Percentiles rank a stretch among this genome's conserved stretches.
Evolutionary conservation across 2,113 vertebrate genomes (phyloP).

Genomic region (Murina feae): DNA sequence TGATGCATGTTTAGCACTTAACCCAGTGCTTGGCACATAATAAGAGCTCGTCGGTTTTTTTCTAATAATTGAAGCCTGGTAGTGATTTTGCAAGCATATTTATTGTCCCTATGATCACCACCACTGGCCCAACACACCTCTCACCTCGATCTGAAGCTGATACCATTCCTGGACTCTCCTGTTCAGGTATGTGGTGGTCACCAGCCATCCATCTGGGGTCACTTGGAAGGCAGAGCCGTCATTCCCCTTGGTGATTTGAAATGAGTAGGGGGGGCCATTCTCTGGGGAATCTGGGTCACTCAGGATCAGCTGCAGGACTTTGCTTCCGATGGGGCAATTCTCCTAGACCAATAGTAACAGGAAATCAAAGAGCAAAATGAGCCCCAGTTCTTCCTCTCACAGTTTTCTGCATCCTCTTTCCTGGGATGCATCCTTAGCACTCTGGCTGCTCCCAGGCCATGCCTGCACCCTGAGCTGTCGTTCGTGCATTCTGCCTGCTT

Average conservation of each 20-base stretch:
- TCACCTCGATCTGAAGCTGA: slow-evolving; percentile 93
- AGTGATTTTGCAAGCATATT: neutral
- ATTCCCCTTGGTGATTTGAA: slow-evolving; percentile 91
- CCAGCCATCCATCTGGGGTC: slow-evolving; percentile 91
- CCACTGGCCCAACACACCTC: neutral
- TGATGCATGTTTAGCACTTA: neutral
- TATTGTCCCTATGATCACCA: neutral
- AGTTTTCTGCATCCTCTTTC: neutral
- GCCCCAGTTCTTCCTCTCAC: neutral
- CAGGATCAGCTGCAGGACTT: slow-evolving; percentile 90
- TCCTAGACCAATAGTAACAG: slow-evolving; percentile 80
- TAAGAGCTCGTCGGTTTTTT: neutral
- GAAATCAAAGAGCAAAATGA: neutral
- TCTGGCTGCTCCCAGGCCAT: neutral
- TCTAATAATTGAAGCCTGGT: neutral
- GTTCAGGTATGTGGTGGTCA: slow-evolving; percentile 83
- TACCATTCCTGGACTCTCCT: slow-evolving; percentile 85
- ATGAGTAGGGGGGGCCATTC: slow-evolving; percentile 92
- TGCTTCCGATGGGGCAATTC: slow-evolving; percentile 86
- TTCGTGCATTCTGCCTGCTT: neutral
- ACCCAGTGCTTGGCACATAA: neutral
- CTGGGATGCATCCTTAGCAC: neutral
- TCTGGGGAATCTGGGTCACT: slow-evolving; percentile 91
- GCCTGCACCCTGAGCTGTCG: neutral
- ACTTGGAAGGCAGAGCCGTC: slow-evolving; percentile 88